Evolutionary conservation across 2,888 invertebrate species (phyloP).

Genomic region (Eueremaeus valkanovi): DNA sequence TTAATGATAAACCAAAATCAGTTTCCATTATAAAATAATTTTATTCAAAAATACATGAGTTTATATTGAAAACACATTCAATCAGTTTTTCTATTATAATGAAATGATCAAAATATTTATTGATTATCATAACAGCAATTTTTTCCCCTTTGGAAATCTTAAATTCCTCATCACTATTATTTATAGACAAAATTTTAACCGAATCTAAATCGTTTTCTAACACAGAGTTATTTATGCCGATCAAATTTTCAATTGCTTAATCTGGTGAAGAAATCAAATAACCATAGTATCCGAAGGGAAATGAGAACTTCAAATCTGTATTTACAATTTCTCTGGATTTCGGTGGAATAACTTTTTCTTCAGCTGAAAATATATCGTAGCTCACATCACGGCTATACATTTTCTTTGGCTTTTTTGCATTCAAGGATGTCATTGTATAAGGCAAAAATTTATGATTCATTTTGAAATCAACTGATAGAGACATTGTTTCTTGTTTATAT

Average conservation of each 20-base stretch:
- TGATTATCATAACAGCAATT: background rate
- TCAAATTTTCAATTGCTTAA: background rate
- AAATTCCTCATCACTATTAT: background rate
- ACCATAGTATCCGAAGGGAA: background rate
- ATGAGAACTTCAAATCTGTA: background rate
- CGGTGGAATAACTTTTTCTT: background rate
- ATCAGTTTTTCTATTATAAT: background rate
- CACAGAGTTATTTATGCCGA: background rate
- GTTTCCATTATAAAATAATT: no score
- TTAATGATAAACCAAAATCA: no score
- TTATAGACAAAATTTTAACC: background rate
- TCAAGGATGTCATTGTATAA: no score
- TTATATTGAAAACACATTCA: no score
- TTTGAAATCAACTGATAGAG: no score
- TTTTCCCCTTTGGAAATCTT: background rate
- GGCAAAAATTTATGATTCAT: no score
- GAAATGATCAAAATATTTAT: background rate
- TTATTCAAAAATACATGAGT: no score
- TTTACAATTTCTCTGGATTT: background rate
- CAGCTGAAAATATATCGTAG: background rate
- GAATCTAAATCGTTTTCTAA: background rate
- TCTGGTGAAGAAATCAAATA: background rate
- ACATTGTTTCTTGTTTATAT: no score
- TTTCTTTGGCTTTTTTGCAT: no score
- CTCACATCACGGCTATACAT: background rate